Percentiles rank a stretch among this genome's conserved stretches.
These are phyloP conservation scores for Zaprionus nigranus DNA, from an alignment of 1,140 invertebrate genomes.

Conservation along the genomic window DNA sequence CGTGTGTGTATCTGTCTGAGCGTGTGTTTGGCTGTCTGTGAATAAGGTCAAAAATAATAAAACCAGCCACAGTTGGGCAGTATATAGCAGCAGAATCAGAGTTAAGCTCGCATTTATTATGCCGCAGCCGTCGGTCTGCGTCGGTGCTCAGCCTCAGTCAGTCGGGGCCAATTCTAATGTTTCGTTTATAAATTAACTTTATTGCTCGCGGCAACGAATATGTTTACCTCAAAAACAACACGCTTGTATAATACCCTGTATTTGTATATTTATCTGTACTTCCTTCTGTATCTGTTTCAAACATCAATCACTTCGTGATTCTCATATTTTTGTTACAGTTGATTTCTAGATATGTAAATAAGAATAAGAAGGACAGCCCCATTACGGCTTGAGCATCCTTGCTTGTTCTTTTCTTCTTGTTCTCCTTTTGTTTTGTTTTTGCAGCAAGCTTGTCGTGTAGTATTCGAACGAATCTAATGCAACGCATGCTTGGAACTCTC, in stretches of 20 bases:
- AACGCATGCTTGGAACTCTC: constrained; percentile 65
- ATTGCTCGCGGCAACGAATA: constrained; percentile 66
- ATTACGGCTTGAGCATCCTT: not conserved
- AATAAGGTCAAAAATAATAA: constrained; percentile 70
- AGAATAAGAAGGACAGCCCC: not conserved
- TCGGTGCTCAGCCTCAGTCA: not conserved
- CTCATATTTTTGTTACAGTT: not conserved
- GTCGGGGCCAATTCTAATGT: constrained; percentile 69
- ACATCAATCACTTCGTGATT: not conserved
- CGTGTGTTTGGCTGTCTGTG: constrained; percentile 1
- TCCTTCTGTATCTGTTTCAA: not conserved
- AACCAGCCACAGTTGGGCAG: constrained; percentile 25
- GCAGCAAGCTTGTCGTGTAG: constrained; percentile 14
- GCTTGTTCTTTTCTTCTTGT: constrained; percentile 24
- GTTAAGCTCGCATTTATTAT: constrained; percentile 79
- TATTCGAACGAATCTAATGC: constrained; percentile 68
- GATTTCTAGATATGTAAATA: not conserved
- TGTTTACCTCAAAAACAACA: constrained; percentile 44
- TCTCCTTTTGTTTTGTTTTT: constrained; percentile 32
- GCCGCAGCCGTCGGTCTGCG: constrained; percentile 59
- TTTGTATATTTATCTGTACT: not conserved
- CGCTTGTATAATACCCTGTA: not conserved
- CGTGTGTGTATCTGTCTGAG: not conserved
- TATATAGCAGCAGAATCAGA: constrained; percentile 60
- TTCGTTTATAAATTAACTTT: constrained; percentile 81